Percentiles rank a stretch among this genome's conserved stretches.
Conservation (phyloP, 2,113 vertebrate genomes). For the Neolamprologus hecqui region DNA sequence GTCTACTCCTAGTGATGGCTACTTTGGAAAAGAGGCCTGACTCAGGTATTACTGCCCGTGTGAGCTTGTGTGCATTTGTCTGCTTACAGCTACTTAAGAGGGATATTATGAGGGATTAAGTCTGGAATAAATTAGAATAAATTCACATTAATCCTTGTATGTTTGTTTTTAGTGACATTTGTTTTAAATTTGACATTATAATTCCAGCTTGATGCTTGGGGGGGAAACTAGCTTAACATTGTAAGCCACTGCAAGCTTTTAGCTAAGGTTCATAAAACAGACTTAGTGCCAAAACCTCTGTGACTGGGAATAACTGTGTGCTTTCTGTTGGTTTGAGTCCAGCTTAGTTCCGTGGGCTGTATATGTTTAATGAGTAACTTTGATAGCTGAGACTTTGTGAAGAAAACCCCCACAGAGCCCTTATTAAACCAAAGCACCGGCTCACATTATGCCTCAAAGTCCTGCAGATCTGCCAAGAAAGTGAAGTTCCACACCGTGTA, state of each 20-base stretch:
- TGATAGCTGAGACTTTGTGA: slow-evolving; percentile 4
- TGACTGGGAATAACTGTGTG: background rate
- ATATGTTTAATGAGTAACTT: slow-evolving; percentile 15
- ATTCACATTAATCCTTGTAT: slow-evolving; percentile 63
- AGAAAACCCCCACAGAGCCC: slow-evolving; percentile 9
- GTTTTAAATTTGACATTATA: slow-evolving; percentile 57
- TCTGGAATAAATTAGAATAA: slow-evolving; percentile 69
- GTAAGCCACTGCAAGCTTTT: slow-evolving; percentile 7
- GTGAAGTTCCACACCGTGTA: background rate
- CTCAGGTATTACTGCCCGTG: background rate
- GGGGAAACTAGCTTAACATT: background rate
- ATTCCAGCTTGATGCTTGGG: slow-evolving; percentile 31
- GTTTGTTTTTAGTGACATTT: slow-evolving; percentile 51
- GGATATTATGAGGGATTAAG: slow-evolving; percentile 53
- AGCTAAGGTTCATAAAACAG: background rate
- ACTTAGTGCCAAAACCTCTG: background rate
- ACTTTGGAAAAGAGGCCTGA: background rate
- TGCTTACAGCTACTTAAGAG: slow-evolving; percentile 52
- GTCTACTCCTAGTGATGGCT: background rate
- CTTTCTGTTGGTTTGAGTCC: slow-evolving; percentile 2
- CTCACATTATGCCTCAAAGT: slow-evolving; percentile 5
- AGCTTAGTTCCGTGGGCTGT: background rate
- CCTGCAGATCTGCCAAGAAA: slow-evolving; percentile 16
- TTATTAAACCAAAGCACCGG: background rate
- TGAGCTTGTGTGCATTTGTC: slow-evolving; percentile 1